Percentiles rank a stretch among this genome's conserved stretches.
Conservation (phyloP, 2,888 invertebrate genomes). For the Aelia acuminata region DNA sequence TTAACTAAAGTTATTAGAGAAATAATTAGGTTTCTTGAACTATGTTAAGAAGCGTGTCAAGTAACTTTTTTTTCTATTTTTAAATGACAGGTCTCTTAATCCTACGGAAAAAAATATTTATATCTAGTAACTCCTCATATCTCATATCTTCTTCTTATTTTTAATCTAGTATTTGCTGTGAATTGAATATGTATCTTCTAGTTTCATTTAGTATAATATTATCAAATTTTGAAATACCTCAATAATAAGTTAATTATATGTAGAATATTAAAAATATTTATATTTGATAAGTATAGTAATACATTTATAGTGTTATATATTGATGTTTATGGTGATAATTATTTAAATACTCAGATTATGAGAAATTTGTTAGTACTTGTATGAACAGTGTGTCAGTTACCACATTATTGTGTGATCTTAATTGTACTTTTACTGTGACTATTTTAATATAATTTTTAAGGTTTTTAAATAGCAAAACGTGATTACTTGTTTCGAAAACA, state of each 20-base stretch:
- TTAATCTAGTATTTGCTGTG: background rate
- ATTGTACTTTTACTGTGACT: background rate
- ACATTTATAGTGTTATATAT: background rate
- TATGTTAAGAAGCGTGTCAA: background rate
- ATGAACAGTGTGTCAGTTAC: background rate
- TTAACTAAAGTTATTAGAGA: background rate
- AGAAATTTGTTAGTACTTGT: background rate
- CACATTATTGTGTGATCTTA: constrained; percentile 13
- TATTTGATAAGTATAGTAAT: background rate
- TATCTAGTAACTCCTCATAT: background rate
- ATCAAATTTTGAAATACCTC: constrained; percentile 10
- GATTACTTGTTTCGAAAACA: background rate
- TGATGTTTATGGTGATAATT: background rate
- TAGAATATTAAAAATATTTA: background rate
- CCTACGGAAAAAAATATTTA: background rate
- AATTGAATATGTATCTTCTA: background rate
- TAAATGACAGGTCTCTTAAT: background rate
- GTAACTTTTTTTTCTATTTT: background rate
- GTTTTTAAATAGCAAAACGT: background rate
- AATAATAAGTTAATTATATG: background rate
- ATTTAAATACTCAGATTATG: background rate
- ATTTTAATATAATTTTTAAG: background rate
- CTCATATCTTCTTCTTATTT: background rate
- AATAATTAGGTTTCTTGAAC: background rate
- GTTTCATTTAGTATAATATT: background rate